These are phyloP conservation scores for Rhinoderma darwinii DNA, from an alignment of 2,113 vertebrate genomes.

Conservation along the genomic window DNA sequence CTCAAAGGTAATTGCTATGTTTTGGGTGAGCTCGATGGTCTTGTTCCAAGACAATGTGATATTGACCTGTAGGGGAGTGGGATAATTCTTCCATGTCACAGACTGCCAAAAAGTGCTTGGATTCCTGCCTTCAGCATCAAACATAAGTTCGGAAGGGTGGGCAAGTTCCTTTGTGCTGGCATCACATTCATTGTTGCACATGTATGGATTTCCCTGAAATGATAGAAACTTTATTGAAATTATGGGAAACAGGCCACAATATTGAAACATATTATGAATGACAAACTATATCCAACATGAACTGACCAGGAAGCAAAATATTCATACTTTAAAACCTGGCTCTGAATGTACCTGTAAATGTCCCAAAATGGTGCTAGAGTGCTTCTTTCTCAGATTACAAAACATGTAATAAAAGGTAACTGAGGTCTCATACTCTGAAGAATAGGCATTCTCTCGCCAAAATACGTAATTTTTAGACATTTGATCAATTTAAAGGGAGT, in stretches of 20 bases:
- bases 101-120: constrained; percentile 99
- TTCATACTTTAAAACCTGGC: not conserved
- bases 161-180: constrained; percentile 91
- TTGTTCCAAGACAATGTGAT: constrained; percentile 98
- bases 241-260: not conserved
- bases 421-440: too few relatives aligned
- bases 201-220: constrained; percentile 95
- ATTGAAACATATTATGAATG: not conserved
- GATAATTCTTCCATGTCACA: constrained; percentile 93
- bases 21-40: constrained; percentile 97
- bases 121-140: constrained; percentile 94
- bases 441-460: too few relatives aligned
- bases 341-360: not conserved
- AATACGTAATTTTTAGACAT: too few relatives aligned
- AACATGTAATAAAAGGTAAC: too few relatives aligned
- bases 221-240: constrained; percentile 62
- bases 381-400: too few relatives aligned
- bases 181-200: constrained; percentile 99
- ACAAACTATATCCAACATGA: not conserved
- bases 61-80: constrained; percentile 92
- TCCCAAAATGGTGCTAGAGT: too few relatives aligned
- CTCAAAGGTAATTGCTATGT: constrained; percentile 96
- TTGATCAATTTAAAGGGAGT: too few relatives aligned
- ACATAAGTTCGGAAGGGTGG: constrained; percentile 96
- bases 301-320: not conserved